phyloP scores from a whole-genome alignment of 2,888 invertebrate genomes.

The Phaedon cochleariae region DNA sequence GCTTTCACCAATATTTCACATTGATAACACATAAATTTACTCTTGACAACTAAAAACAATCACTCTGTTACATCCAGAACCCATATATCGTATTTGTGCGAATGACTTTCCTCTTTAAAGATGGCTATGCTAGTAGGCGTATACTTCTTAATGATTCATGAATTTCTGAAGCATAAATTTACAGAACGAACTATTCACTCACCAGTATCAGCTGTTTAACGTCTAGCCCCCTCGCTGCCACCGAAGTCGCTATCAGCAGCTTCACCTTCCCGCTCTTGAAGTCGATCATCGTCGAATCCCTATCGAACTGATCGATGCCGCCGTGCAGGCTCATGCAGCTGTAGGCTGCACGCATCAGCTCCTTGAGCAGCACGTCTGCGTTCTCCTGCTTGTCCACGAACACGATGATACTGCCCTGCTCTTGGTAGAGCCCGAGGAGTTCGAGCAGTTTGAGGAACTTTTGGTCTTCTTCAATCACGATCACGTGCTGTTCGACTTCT shows the following conservation, averaged over 20 bases:
- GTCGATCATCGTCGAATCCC: constrained; percentile 96
- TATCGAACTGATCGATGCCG: constrained; percentile 98
- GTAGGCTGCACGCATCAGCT: constrained; percentile 96
- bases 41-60: too few relatives aligned
- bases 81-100: too few relatives aligned
- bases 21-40: too few relatives aligned
- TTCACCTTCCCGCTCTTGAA: constrained; percentile 91
- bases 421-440: constrained; percentile 93
- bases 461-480: constrained; percentile 93
- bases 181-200: too few relatives aligned
- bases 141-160: too few relatives aligned
- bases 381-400: constrained; percentile 99
- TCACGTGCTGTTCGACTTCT: constrained; percentile 95
- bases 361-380: constrained; percentile 91
- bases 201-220: constrained; percentile 97
- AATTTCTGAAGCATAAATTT: too few relatives aligned
- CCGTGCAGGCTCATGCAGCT: constrained; percentile 97
- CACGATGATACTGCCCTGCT: constrained; percentile 92
- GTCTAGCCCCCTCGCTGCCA: constrained; percentile 97
- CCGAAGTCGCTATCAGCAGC: constrained; percentile 95
- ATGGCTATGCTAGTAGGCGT: too few relatives aligned
- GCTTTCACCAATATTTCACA: too few relatives aligned
- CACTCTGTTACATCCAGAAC: too few relatives aligned
- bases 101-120: too few relatives aligned
- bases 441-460: constrained; percentile 98